Conservation (phyloP, 2,113 vertebrate species). For the Pogona vitticeps region DNA sequence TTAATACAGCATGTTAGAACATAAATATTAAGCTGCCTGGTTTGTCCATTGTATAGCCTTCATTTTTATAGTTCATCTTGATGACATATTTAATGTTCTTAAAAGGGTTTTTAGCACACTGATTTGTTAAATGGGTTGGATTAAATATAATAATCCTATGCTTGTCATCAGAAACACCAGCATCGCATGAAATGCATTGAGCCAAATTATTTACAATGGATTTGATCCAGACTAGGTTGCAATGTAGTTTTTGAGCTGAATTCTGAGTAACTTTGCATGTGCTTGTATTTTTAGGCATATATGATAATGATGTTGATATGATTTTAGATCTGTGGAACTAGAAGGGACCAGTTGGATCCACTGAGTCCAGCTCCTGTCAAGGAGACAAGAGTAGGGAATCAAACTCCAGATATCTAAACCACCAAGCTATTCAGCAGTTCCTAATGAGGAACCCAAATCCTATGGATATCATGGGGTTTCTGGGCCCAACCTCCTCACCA, state of each 20-base stretch:
- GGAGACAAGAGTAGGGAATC: too few relatives aligned
- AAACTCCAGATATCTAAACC: too few relatives aligned
- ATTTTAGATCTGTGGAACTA: too few relatives aligned
- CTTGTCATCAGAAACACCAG: not conserved
- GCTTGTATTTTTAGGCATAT: too few relatives aligned
- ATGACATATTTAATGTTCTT: not conserved
- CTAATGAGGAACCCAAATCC: not conserved
- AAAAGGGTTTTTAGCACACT: too few relatives aligned
- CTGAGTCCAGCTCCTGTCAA: too few relatives aligned
- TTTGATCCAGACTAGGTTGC: not conserved
- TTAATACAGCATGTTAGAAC: too few relatives aligned
- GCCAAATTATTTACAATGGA: not conserved
- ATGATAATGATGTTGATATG: too few relatives aligned
- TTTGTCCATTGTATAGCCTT: not conserved
- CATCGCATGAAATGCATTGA: not conserved
- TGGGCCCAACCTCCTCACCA: not conserved
- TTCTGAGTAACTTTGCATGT: not conserved
- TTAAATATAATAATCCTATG: not conserved
- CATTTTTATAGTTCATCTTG: not conserved
- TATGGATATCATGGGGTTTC: not conserved
- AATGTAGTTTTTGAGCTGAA: not conserved
- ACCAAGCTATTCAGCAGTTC: not conserved
- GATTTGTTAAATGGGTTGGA: not conserved
- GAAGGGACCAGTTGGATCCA: too few relatives aligned
- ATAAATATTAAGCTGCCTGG: not conserved